Evolutionary conservation across 2,797 vertebrate genomes (phyloP).

Genomic region (Sebastes taczanowskii): DNA sequence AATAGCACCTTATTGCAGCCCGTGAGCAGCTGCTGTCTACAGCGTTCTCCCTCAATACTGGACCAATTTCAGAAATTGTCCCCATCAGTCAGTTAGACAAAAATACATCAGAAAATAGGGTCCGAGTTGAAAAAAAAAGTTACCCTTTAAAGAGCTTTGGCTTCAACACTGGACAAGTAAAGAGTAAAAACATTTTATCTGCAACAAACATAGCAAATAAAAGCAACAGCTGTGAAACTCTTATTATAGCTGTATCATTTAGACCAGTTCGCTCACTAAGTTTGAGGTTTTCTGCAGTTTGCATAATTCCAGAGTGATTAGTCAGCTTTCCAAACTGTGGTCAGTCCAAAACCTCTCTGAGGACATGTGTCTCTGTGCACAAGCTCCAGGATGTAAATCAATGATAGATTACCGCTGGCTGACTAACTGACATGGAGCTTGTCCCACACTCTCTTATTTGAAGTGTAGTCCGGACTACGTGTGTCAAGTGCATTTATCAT

Average conservation of each 20-base stretch:
- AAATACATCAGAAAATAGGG: too few species aligned
- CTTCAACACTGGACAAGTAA: neutral
- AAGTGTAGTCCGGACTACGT: constrained; percentile 71
- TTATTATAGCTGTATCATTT: neutral
- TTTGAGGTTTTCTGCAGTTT: constrained; percentile 3
- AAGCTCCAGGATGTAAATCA: constrained; percentile 44
- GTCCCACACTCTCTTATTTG: constrained; percentile 61
- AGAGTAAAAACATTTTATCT: neutral
- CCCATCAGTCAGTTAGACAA: too few species aligned
- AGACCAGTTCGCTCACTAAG: neutral
- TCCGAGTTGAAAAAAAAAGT: too few species aligned
- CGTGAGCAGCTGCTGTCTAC: too few species aligned
- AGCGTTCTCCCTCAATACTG: too few species aligned
- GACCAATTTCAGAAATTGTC: too few species aligned
- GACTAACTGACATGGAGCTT: constrained; percentile 72
- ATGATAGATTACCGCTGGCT: constrained; percentile 65
- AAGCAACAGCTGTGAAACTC: neutral
- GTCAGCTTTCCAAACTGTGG: constrained; percentile 31
- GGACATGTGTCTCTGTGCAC: constrained; percentile 14
- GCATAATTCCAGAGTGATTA: constrained; percentile 21
- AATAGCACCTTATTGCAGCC: too few species aligned
- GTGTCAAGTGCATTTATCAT: constrained; percentile 82
- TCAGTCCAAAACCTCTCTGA: constrained; percentile 28
- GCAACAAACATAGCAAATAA: neutral
- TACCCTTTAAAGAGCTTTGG: neutral